phyloP scores from a whole-genome alignment of 2,113 vertebrate genomes.

The Phocoena sinus region DNA sequence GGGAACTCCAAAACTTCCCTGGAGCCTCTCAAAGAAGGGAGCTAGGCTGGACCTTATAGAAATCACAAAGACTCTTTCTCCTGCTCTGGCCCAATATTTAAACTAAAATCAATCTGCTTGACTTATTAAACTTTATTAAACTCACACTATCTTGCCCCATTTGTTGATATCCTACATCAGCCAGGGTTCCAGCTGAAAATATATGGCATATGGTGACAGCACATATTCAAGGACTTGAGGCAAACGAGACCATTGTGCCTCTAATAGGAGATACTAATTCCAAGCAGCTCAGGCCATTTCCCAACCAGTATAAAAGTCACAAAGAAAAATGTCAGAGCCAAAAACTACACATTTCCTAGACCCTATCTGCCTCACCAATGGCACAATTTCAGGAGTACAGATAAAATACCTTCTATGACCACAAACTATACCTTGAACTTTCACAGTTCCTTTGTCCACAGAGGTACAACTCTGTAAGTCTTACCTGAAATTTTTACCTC shows the following conservation, averaged over 20 bases:
- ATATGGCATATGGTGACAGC: not conserved
- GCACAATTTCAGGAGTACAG: not conserved
- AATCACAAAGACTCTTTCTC: constrained; percentile 3
- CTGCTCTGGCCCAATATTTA: not conserved
- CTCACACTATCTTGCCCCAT: not conserved
- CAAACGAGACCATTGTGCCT: not conserved
- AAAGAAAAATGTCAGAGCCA: not conserved
- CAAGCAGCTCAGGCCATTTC: not conserved
- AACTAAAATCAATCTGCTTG: constrained; percentile 25
- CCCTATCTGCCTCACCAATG: not conserved
- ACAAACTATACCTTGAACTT: not conserved
- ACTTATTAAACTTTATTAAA: constrained; percentile 12
- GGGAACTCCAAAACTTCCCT: not conserved
- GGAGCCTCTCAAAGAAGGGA: not conserved
- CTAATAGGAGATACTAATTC: not conserved
- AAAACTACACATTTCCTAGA: not conserved
- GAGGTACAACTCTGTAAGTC: not conserved
- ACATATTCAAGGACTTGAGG: not conserved
- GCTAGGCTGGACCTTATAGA: not conserved
- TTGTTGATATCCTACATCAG: not conserved
- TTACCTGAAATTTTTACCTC: not conserved
- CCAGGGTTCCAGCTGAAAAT: not conserved
- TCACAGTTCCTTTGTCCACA: not conserved
- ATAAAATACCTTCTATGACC: not conserved
- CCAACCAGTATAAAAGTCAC: not conserved